Evolutionary conservation across 2,888 invertebrate genomes (phyloP), one percentile per base, ranked within the genome.

Genomic region (Taphrorychus bicolor): DNA sequence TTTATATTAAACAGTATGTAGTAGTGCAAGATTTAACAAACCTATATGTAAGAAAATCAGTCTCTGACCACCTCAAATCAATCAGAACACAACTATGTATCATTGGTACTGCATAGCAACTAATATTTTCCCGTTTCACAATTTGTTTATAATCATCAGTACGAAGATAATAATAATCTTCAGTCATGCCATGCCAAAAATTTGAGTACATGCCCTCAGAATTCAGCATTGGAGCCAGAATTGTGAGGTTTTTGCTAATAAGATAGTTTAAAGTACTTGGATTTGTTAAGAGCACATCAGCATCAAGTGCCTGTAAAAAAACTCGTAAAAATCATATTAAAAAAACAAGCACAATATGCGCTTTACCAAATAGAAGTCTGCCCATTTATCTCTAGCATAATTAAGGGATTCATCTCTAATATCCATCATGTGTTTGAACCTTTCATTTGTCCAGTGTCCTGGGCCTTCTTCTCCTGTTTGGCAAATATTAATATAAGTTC

Each of bases 101-200:
- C 95, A 97, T 94, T 0, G 97, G 95, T 0, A 98, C 97, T 3
- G 83, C 76, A 78, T 91, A 93, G 77, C 93, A 92, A 0, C 96
- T 97, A 0, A 82, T 78, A 60, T 87, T 76, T 66, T 89, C 85
- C 11, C 89, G 82, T 70, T 89, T 86, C 48, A 94, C 83, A 56
- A 97, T 93, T 1, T 90, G 88, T 74, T 91, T 88, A 79, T 98
- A 98, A 49, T 92, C 89, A 3, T 93, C 91, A 0, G 95, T 93
- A 75, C 97, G 85, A 72, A 87, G 82, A 78, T 95, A 95, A 79
- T 97, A 93, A 79, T 91, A 95, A 69, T 91, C 87, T 0, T 88
- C 85, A 0, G 92, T 89, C 93, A 98, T 96, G 2, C 92, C 97
- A 74, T 93, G 93, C 98, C 98, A 98, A 82, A 95, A 98, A 82